A percentile compares a stretch with the other conserved stretches of the same genome.
Evolutionary conservation across 2,888 invertebrate species (phyloP).

Genomic region (Sesia bembeciformis): DNA sequence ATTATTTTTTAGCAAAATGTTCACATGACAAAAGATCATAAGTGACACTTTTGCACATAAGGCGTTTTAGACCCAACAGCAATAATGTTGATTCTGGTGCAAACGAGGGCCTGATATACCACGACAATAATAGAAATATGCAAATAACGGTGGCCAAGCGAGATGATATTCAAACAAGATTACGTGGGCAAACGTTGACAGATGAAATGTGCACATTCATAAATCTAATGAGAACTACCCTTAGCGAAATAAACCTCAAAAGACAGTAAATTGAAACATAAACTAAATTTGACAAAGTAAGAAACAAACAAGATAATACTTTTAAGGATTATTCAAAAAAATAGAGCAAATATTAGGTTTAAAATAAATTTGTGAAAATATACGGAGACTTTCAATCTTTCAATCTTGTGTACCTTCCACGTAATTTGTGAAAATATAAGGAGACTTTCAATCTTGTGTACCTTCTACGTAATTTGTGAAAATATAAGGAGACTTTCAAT

Average conservation of each 20-base stretch:
- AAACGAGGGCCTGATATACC: slow-evolving; percentile 29
- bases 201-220: slow-evolving; percentile 21
- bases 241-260: slow-evolving; percentile 9
- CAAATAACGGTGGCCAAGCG: slow-evolving; percentile 44
- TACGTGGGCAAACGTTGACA: slow-evolving; percentile 45
- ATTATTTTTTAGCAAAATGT: no score
- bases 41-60: no score
- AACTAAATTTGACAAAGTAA: background rate
- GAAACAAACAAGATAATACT: background rate
- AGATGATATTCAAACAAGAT: slow-evolving; percentile 55
- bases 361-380: no score
- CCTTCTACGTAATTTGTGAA: no score
- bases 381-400: no score
- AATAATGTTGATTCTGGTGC: slow-evolving; percentile 38
- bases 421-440: no score
- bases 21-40: no score
- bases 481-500: no score
- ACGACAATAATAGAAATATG: slow-evolving; percentile 58
- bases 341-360: no score
- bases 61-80: background rate
- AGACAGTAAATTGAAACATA: background rate
- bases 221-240: slow-evolving; percentile 22
- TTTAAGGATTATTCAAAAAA: no score
- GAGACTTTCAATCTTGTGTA: no score
- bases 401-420: no score